Evolutionary conservation across 2,113 vertebrate species (phyloP).

Genomic region (Numida meleagris): DNA sequence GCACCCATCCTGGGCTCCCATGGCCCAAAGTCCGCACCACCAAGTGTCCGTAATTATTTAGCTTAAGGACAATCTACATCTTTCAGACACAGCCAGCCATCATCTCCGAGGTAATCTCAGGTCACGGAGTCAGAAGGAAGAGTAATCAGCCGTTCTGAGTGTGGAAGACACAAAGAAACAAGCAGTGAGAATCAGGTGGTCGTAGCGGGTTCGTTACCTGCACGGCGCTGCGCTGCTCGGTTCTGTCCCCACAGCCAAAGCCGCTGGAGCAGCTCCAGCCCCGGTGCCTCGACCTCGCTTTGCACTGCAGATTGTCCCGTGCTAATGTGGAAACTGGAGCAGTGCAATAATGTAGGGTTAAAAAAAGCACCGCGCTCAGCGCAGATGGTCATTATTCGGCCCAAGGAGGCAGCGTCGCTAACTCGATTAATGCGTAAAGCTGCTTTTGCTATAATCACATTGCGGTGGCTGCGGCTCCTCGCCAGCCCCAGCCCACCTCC

Average conservation of each 20-base stretch:
- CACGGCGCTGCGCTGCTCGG: neutral
- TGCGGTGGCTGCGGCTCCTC: neutral
- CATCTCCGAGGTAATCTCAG: conserved; percentile 54
- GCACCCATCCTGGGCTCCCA: neutral
- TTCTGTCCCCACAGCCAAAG: neutral
- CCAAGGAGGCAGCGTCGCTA: neutral
- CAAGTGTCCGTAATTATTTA: conserved; percentile 41
- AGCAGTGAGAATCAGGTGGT: conserved; percentile 49
- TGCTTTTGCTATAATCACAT: neutral
- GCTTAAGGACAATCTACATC: conserved; percentile 58
- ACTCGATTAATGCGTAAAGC: neutral
- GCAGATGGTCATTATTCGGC: neutral
- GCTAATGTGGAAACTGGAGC: neutral
- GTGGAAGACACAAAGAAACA: conserved; percentile 71
- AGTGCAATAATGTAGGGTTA: neutral
- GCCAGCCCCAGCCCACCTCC: neutral
- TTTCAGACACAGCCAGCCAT: conserved; percentile 54
- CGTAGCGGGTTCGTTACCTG: neutral
- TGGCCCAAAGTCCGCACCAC: conserved; percentile 24
- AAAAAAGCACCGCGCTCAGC: neutral
- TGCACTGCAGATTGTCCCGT: neutral
- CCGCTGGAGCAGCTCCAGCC: neutral
- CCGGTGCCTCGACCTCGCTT: neutral
- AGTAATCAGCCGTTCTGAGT: conserved; percentile 64
- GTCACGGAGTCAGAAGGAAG: conserved; percentile 53